A percentile compares a stretch with the other conserved stretches of the same genome.
phyloP scores from a whole-genome alignment of 2,113 vertebrate species.

The Uropsilus gracilis region DNA sequence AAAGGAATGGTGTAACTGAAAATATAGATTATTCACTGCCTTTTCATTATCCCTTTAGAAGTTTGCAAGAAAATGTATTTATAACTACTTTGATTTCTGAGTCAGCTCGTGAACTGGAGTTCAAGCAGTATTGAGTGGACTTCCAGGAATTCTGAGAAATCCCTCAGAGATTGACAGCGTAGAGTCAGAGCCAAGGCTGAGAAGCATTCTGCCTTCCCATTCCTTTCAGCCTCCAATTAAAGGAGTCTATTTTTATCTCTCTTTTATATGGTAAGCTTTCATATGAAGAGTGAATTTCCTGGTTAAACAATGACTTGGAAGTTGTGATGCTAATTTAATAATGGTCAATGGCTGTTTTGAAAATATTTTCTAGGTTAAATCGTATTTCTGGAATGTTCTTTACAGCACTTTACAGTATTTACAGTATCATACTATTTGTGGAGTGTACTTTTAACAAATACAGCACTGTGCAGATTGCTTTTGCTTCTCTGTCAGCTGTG shows the following conservation, averaged over 20 bases:
- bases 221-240: neutral
- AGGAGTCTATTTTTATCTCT: neutral
- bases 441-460: neutral
- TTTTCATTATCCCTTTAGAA: neutral
- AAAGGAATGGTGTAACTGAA: no score
- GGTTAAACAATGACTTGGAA: neutral
- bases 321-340: neutral
- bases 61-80: neutral
- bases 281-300: neutral
- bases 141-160: neutral
- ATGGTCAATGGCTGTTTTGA: neutral
- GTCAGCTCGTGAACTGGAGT: neutral
- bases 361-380: neutral
- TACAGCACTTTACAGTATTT: neutral
- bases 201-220: neutral
- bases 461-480: neutral
- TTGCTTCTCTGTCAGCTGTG: neutral
- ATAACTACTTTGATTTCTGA: neutral
- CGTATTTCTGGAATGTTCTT: neutral
- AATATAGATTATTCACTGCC: neutral
- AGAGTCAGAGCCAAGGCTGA: no score
- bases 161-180: rapidly evolving
- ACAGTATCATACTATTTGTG: no score
- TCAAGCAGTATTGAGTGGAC: neutral
- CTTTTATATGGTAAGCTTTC: neutral